phyloP scores from a whole-genome alignment of 2,888 invertebrate genomes.

The Thyatira batis region DNA sequence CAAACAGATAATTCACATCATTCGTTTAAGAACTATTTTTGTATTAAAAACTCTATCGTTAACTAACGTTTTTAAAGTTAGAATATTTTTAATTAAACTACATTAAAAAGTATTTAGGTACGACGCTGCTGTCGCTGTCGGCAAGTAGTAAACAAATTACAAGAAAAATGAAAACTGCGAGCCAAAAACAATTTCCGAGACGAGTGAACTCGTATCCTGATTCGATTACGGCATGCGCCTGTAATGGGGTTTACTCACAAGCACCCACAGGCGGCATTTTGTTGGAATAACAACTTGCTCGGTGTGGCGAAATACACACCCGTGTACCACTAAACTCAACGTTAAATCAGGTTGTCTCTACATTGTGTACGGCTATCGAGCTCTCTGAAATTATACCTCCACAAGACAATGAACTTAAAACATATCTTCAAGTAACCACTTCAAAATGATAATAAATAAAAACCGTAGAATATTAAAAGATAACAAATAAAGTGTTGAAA shows the following conservation, averaged over 20 bases:
- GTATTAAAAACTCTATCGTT: no score
- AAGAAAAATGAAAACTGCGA: neutral
- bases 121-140: neutral
- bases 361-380: neutral
- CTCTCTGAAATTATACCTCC: neutral
- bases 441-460: neutral
- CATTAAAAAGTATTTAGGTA: neutral
- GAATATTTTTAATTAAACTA: neutral
- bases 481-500: no score
- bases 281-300: neutral
- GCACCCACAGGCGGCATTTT: neutral
- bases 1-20: no score
- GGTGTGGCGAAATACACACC: neutral
- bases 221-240: constrained; percentile 1
- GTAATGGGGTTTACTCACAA: neutral
- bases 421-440: no score
- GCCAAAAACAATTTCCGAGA: constrained; percentile 2
- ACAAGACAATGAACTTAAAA: neutral
- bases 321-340: neutral
- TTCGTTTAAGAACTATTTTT: no score
- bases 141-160: neutral
- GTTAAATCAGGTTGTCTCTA: neutral
- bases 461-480: neutral
- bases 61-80: no score
- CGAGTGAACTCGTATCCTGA: constrained; percentile 1